phyloP scores from a whole-genome alignment of 2,888 invertebrate species.

The Parthenolecanium corni region DNA sequence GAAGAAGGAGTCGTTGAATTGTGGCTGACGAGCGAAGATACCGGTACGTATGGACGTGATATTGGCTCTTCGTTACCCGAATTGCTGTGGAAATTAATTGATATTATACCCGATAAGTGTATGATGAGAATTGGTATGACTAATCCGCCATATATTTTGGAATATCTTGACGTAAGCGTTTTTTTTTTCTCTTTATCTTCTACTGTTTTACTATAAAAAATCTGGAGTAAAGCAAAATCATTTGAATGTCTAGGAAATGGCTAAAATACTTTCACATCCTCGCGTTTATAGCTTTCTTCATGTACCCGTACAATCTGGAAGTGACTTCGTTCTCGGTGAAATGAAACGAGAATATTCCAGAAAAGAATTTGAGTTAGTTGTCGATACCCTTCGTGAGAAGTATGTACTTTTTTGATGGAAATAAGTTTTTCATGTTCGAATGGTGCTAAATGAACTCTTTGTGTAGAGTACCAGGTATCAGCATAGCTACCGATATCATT shows the following conservation, averaged over 20 bases:
- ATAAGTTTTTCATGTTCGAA: background rate
- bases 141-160: slow-evolving; percentile 94
- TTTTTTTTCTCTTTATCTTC: no score
- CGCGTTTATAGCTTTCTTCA: slow-evolving; percentile 91
- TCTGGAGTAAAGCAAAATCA: no score
- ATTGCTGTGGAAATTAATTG: slow-evolving; percentile 72
- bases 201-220: background rate
- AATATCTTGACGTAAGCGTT: slow-evolving; percentile 64
- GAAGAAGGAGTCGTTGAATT: slow-evolving; percentile 88
- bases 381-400: slow-evolving; percentile 64
- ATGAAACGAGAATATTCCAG: slow-evolving; percentile 92
- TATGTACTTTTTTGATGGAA: background rate
- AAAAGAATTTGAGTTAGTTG: slow-evolving; percentile 81
- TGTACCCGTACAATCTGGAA: slow-evolving; percentile 96
- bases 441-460: background rate
- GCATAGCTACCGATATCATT: slow-evolving; percentile 95
- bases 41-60: slow-evolving; percentile 93
- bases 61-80: slow-evolving; percentile 79
- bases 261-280: slow-evolving; percentile 73
- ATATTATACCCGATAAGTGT: slow-evolving; percentile 60
- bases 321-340: slow-evolving; percentile 81
- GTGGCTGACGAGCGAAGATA: slow-evolving; percentile 97
- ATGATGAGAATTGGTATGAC: slow-evolving; percentile 91
- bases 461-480: slow-evolving; percentile 72
- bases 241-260: slow-evolving; percentile 53